Conservation (phyloP, 2,113 vertebrate genomes). For the Istiophorus platypterus region DNA sequence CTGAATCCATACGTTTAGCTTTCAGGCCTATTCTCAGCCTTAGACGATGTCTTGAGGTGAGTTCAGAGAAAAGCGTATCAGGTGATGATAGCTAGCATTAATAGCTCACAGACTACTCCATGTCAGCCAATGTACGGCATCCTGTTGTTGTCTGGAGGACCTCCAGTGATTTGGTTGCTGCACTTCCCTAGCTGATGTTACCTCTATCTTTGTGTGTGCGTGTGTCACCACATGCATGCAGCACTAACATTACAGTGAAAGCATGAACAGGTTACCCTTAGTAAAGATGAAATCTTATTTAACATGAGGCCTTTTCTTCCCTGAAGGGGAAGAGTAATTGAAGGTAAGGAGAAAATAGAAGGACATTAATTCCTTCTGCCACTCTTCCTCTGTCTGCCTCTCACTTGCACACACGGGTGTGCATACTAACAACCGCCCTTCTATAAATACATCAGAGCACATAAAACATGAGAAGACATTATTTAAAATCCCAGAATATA, state of each 20-base stretch:
- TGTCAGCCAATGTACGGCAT: conserved; percentile 47
- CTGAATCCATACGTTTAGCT: not conserved
- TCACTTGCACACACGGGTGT: not conserved
- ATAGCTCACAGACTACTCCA: conserved; percentile 12
- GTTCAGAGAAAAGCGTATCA: conserved; percentile 39
- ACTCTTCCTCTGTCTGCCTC: not conserved
- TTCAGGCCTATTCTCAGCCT: not conserved
- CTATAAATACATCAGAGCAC: not conserved
- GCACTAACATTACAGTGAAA: conserved; percentile 77
- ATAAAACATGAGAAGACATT: conserved; percentile 31
- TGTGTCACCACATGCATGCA: conserved; percentile 50
- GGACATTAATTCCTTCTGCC: not conserved
- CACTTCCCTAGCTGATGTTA: conserved; percentile 35
- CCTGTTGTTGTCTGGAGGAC: conserved; percentile 54
- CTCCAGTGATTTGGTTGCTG: conserved; percentile 32
- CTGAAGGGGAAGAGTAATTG: conserved; percentile 45
- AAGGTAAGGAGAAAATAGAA: conserved; percentile 15
- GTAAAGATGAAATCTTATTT: conserved; percentile 63
- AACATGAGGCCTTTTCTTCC: conserved; percentile 62
- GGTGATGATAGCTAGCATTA: not conserved
- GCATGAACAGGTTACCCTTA: conserved; percentile 65
- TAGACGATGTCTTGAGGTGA: not conserved
- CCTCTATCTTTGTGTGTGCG: conserved; percentile 41
- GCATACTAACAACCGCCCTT: not conserved
- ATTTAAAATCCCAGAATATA: conserved; percentile 57